Percentiles rank a stretch among this genome's conserved stretches.
These are phyloP conservation scores for Eledone cirrhosa DNA, from an alignment of 2,888 invertebrate genomes.

Conservation along the genomic window DNA sequence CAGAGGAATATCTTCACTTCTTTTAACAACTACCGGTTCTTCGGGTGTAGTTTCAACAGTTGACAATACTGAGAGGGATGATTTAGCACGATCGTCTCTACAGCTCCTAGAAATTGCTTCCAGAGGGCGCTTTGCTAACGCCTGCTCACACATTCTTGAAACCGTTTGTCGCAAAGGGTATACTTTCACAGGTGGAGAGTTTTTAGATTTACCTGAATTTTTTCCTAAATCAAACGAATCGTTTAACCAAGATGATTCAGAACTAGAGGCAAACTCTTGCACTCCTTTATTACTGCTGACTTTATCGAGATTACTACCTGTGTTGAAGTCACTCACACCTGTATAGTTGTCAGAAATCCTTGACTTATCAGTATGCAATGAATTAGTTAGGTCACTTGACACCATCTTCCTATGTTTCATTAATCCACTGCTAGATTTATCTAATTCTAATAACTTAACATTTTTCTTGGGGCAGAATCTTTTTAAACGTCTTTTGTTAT, in stretches of 20 bases:
- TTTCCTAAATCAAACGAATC: neutral
- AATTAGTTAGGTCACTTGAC: no score
- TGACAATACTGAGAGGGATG: neutral
- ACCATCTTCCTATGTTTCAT: no score
- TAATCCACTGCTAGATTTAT: no score
- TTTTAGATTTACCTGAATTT: constrained; percentile 10
- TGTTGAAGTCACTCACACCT: no score
- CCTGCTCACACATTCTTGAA: constrained; percentile 29
- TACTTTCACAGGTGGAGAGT: constrained; percentile 39
- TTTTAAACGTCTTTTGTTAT: no score
- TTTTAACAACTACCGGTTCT: constrained; percentile 14
- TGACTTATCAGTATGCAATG: no score
- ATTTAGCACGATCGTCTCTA: constrained; percentile 27
- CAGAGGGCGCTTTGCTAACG: constrained; percentile 29
- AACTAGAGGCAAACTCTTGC: no score
- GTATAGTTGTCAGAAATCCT: no score
- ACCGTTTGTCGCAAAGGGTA: constrained; percentile 43
- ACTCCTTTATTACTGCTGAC: no score
- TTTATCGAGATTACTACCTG: no score
- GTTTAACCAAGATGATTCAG: neutral
- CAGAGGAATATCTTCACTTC: constrained; percentile 44
- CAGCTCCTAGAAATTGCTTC: constrained; percentile 26
- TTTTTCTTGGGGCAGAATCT: no score
- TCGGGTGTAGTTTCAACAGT: neutral
- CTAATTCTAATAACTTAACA: no score